A percentile compares a stretch with the other conserved stretches of the same genome.
These are phyloP conservation scores for Fistularia tabacaria DNA, from an alignment of 2,797 vertebrate species.

Conservation along the genomic window DNA sequence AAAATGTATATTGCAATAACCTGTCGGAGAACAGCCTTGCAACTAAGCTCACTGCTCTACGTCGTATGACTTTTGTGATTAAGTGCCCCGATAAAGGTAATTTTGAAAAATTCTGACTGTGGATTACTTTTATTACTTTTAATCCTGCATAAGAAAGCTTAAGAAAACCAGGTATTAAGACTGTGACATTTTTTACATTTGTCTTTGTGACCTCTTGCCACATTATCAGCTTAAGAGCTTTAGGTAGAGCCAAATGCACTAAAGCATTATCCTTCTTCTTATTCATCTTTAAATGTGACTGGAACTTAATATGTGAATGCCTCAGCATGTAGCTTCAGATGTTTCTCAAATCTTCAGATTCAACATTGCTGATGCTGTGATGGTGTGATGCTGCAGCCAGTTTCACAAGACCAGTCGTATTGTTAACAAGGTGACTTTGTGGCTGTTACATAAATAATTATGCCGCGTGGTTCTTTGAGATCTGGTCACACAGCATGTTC, in stretches of 20 bases:
- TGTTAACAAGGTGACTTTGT: conserved; percentile 63
- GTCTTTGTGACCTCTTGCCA: conserved; percentile 47
- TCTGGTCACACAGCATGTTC: conserved; percentile 40
- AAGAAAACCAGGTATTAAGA: too few species aligned
- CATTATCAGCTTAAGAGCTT: conserved; percentile 43
- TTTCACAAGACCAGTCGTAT: conserved; percentile 22
- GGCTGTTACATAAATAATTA: conserved; percentile 40
- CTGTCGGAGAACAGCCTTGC: too few species aligned
- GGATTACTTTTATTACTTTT: too few species aligned
- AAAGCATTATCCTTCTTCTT: conserved; percentile 14
- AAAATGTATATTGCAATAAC: too few species aligned
- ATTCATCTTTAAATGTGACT: background rate
- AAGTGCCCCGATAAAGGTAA: too few species aligned
- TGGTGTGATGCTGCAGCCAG: conserved; percentile 19
- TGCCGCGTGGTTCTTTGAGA: conserved; percentile 44
- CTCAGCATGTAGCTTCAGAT: background rate
- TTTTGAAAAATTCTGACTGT: too few species aligned
- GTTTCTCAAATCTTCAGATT: background rate
- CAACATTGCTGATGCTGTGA: conserved; percentile 21
- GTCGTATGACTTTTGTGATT: too few species aligned
- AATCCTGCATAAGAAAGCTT: too few species aligned
- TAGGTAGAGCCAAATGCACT: conserved; percentile 27
- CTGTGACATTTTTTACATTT: conserved; percentile 29
- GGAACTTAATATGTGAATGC: background rate
- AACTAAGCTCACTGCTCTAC: too few species aligned